These are phyloP conservation scores for Phylloscopus collybita DNA, from an alignment of 2,797 vertebrate genomes.

Conservation along the genomic window DNA sequence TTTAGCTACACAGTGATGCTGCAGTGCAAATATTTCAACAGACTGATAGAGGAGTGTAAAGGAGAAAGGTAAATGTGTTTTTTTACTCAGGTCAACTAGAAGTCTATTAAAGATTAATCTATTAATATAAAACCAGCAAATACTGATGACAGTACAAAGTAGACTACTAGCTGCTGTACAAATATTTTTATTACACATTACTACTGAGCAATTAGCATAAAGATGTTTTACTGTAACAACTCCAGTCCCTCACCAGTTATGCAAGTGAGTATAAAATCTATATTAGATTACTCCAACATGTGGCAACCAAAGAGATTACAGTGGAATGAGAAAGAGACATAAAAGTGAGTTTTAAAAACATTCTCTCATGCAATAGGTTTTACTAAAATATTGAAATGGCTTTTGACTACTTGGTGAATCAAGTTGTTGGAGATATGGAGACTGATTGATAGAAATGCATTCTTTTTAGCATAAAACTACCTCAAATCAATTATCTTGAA, in stretches of 20 bases:
- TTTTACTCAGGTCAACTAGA: background rate
- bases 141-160: background rate
- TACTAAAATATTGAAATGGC: background rate
- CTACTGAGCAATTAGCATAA: background rate
- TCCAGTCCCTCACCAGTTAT: background rate
- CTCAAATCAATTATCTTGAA: background rate
- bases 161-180: background rate
- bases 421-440: background rate
- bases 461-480: background rate
- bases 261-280: background rate
- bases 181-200: slow-evolving; percentile 17
- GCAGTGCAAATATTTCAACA: slow-evolving; percentile 47
- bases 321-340: background rate
- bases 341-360: background rate
- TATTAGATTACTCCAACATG: background rate
- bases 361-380: background rate
- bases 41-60: background rate
- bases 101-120: slow-evolving; percentile 16
- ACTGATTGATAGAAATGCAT: background rate
- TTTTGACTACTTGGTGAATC: background rate
- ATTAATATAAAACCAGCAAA: background rate
- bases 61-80: background rate
- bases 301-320: background rate
- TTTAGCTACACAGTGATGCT: slow-evolving; percentile 2
- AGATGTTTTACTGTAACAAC: background rate